A percentile compares a stretch with the other conserved stretches of the same genome.
Evolutionary conservation across 2,113 vertebrate species (phyloP).

Genomic region (Alethe diademata): DNA sequence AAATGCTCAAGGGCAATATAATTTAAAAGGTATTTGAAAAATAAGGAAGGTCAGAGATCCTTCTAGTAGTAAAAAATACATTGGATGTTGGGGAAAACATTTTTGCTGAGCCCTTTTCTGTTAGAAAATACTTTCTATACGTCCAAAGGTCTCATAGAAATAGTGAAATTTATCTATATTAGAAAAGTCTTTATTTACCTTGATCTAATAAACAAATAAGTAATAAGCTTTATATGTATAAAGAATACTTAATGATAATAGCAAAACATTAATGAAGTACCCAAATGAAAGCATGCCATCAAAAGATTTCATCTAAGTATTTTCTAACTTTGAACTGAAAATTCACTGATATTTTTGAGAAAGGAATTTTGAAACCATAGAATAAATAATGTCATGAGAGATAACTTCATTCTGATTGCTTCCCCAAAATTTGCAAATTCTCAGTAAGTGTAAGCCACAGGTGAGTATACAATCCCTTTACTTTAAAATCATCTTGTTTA

Average conservation of each 20-base stretch:
- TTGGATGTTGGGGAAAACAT: not conserved
- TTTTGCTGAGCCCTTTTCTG: not conserved
- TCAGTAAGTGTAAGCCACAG: not conserved
- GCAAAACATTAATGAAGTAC: not conserved
- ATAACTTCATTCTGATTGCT: not conserved
- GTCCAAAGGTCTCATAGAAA: not conserved
- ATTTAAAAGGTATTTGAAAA: not conserved
- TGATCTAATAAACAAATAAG: not conserved
- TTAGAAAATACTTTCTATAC: not conserved
- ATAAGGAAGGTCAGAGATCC: not conserved
- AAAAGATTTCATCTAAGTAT: not conserved
- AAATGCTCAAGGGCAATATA: not conserved
- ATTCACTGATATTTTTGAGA: not conserved
- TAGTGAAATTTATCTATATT: not conserved
- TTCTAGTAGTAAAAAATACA: not conserved
- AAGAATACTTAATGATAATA: not conserved
- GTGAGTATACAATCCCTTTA: not conserved
- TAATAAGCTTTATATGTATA: not conserved
- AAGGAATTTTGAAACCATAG: not conserved
- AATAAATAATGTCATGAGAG: not conserved
- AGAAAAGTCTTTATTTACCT: not conserved
- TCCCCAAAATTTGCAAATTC: not conserved
- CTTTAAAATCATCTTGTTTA: not conserved
- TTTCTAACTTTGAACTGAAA: not conserved
- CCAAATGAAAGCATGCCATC: not conserved